Conservation (phyloP, 2,888 invertebrate genomes). For the Sialis lutaria region DNA sequence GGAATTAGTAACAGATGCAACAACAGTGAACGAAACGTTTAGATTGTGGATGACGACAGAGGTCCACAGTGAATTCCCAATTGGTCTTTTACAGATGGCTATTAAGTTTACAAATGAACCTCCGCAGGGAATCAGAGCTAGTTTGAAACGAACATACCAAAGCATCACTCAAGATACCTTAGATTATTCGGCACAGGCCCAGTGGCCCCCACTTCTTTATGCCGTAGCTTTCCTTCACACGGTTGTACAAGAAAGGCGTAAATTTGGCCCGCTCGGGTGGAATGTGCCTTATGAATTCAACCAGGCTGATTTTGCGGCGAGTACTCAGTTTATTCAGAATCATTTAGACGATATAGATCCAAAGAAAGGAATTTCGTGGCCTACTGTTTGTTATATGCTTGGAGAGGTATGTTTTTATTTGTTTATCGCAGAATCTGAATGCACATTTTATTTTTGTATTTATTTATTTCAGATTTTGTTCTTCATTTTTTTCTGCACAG, state of each 20-base stretch:
- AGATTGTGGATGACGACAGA: constrained; percentile 91
- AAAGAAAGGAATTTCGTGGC: constrained; percentile 94
- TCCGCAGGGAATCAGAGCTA: constrained; percentile 76
- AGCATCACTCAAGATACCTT: constrained; percentile 76
- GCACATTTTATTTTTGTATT: no score
- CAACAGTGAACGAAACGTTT: constrained; percentile 60
- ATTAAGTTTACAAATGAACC: constrained; percentile 97
- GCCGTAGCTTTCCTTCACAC: constrained; percentile 92
- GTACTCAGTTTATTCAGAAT: constrained; percentile 91
- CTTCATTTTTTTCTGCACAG: no score
- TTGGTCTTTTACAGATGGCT: constrained; percentile 72
- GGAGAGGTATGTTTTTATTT: constrained; percentile 50
- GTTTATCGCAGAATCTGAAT: no score
- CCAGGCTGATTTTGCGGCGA: constrained; percentile 90
- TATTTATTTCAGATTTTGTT: no score
- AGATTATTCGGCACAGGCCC: constrained; percentile 77
- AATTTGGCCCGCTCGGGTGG: constrained; percentile 95
- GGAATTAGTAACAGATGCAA: constrained; percentile 69
- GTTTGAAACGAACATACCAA: constrained; percentile 87
- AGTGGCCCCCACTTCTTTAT: constrained; percentile 88
- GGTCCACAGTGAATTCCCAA: constrained; percentile 85
- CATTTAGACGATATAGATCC: constrained; percentile 94
- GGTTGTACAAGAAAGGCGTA: constrained; percentile 84
- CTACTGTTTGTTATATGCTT: constrained; percentile 92
- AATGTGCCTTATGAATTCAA: constrained; percentile 95